Conservation (phyloP, 2,888 invertebrate species). For the Lamproptera curius region DNA sequence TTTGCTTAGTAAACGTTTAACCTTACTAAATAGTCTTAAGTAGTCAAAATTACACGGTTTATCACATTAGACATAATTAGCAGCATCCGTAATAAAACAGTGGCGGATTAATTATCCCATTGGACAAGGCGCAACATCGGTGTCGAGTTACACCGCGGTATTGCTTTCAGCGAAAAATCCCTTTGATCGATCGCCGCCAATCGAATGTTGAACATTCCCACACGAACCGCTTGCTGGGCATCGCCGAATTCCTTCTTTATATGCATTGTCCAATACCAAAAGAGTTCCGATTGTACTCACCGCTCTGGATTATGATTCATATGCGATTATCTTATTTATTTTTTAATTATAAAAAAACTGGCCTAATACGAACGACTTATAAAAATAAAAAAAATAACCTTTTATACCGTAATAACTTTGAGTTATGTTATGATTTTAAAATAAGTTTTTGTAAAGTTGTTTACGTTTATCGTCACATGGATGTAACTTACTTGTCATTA, state of each 20-base stretch:
- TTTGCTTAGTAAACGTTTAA: no score
- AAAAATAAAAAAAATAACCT: no score
- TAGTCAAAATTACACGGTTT: no score
- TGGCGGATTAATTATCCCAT: conserved; percentile 38
- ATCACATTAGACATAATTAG: no score
- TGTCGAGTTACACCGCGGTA: conserved; percentile 54
- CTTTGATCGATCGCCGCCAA: conserved; percentile 64
- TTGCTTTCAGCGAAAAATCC: conserved; percentile 60
- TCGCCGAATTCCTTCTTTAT: conserved; percentile 30
- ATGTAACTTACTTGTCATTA: no score
- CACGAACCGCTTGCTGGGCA: conserved; percentile 52
- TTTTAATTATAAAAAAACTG: conserved; percentile 1
- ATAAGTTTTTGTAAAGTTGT: no score
- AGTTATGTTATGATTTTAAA: no score
- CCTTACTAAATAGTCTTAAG: no score
- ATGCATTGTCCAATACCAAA: conserved; percentile 51
- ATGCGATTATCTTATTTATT: conserved; percentile 17
- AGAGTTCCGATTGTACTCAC: conserved; percentile 45
- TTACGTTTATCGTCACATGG: no score
- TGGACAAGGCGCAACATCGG: conserved; percentile 40
- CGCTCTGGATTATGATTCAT: conserved; percentile 21
- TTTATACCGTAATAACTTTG: no score
- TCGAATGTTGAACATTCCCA: conserved; percentile 67
- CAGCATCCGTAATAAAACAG: conserved; percentile 29
- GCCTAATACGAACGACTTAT: no score